A percentile compares a stretch with the other conserved stretches of the same genome.
Evolutionary conservation across 2,113 vertebrate species (phyloP).

Genomic region (Parus major): DNA sequence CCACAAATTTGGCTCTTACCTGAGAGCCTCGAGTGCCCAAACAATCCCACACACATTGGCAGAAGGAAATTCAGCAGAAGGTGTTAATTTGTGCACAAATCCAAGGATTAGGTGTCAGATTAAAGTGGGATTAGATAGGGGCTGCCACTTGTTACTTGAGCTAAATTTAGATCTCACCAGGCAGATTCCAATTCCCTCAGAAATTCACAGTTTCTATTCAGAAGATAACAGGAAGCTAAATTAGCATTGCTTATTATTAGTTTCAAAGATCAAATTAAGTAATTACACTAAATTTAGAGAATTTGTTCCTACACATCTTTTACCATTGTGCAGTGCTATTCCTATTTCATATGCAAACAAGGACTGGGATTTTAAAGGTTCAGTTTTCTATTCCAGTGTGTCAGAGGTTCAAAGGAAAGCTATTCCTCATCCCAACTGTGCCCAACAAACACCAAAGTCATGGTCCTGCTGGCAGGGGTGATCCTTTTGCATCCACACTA

Average conservation of each 20-base stretch:
- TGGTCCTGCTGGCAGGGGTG: neutral
- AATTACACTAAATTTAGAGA: conserved; percentile 13
- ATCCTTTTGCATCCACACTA: neutral
- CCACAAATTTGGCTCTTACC: neutral
- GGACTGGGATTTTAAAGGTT: neutral
- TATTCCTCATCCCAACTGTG: neutral
- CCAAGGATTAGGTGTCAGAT: neutral
- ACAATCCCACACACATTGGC: neutral
- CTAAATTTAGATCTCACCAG: conserved; percentile 18
- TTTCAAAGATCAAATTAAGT: conserved; percentile 13
- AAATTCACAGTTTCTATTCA: conserved; percentile 20
- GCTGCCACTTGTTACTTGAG: neutral
- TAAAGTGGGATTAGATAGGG: neutral
- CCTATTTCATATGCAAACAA: neutral
- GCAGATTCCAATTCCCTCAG: neutral
- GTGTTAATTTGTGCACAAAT: neutral
- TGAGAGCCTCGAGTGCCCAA: neutral
- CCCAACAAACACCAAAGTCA: neutral
- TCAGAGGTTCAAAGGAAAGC: neutral
- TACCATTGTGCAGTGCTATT: neutral
- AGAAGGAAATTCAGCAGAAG: neutral
- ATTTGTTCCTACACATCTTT: neutral
- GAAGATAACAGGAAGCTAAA: conserved; percentile 9
- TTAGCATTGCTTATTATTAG: neutral
- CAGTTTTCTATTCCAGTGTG: neutral